A percentile compares a stretch with the other conserved stretches of the same genome.
Evolutionary conservation across 2,888 invertebrate species (phyloP).

Genomic region (Tipula helvola): DNA sequence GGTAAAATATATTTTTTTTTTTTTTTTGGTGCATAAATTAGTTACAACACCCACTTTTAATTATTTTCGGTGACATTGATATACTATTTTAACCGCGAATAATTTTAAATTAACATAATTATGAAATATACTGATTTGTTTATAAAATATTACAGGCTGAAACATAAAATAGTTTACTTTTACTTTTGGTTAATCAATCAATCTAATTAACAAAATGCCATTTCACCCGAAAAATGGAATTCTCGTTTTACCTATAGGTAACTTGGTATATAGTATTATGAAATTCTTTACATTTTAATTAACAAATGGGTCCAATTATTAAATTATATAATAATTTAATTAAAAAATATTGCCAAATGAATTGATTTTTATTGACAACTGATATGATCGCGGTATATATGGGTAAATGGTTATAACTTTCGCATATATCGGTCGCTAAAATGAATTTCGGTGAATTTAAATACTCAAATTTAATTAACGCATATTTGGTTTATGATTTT

Average conservation of each 20-base stretch:
- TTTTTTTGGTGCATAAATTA: neutral
- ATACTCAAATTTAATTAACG: neutral
- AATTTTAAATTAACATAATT: too few relatives aligned
- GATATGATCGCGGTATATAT: neutral
- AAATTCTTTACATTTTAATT: too few relatives aligned
- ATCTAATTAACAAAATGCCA: neutral
- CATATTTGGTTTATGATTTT: neutral
- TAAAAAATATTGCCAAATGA: neutral
- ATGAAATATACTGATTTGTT: neutral
- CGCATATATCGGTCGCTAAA: neutral
- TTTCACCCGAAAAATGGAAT: neutral
- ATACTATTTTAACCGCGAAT: neutral
- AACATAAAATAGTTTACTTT: neutral
- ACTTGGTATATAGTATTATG: too few relatives aligned
- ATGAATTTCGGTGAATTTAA: neutral
- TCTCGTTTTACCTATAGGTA: neutral
- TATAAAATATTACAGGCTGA: neutral
- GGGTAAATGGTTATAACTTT: neutral
- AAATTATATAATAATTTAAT: neutral
- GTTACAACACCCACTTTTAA: neutral
- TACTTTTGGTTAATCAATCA: neutral
- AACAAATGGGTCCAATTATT: too few relatives aligned
- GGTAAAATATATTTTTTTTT: neutral
- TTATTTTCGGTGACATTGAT: neutral
- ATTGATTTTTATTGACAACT: neutral